phyloP scores from a whole-genome alignment of 37 sponge, comb jelly and placozoan species.

The Cliona cf. orientalis region DNA sequence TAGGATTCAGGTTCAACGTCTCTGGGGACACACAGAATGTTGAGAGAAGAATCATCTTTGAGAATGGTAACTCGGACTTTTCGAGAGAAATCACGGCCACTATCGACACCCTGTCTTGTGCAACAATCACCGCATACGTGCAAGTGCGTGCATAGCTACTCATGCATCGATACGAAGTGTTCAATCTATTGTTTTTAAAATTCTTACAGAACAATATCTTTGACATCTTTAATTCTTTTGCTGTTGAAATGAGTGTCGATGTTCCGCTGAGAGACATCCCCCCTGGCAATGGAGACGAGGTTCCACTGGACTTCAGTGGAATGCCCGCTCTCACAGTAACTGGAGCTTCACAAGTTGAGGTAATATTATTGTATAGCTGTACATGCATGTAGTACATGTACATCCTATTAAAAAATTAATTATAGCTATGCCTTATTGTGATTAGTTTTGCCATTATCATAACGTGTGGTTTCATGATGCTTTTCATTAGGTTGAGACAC shows the following conservation, averaged over 20 bases:
- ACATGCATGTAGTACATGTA: too few species aligned
- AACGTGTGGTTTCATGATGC: too few species aligned
- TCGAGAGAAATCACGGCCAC: neutral
- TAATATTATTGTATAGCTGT: too few species aligned
- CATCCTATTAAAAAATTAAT: too few species aligned
- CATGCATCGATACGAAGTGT: neutral
- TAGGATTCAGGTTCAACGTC: constrained; percentile 6
- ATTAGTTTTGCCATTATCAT: too few species aligned
- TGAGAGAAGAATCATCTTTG: neutral
- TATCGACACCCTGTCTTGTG: neutral
- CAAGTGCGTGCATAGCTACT: neutral
- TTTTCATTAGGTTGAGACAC: constrained; percentile 55
- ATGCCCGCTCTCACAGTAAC: too few species aligned
- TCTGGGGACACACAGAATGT: neutral
- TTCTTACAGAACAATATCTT: constrained; percentile 12
- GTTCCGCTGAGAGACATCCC: neutral
- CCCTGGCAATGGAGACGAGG: constrained; percentile 9
- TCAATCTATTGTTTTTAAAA: neutral
- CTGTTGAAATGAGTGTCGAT: constrained; percentile 6
- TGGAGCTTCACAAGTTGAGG: too few species aligned
- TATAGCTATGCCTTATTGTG: too few species aligned
- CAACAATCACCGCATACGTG: neutral
- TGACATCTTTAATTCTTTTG: constrained; percentile 29
- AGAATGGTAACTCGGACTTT: neutral
- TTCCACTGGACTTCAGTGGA: too few species aligned